Conservation (phyloP, 2,888 invertebrate genomes). For the Plusia festucae region DNA sequence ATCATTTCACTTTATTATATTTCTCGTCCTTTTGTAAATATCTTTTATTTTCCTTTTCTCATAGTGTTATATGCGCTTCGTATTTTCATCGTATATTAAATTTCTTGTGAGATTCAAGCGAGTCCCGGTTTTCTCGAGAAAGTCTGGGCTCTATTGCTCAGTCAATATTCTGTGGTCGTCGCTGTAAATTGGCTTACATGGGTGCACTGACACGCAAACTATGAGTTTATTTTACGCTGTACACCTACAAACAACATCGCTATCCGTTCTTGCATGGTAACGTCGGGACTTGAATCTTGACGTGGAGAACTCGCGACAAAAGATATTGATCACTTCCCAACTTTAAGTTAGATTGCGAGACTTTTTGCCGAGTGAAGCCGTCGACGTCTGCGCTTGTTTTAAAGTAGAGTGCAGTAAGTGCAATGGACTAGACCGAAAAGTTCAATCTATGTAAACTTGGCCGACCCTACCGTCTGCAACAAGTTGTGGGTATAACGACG, state of each 20-base stretch:
- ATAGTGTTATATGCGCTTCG: slow-evolving; percentile 23
- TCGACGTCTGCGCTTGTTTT: slow-evolving; percentile 60
- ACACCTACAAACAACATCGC: slow-evolving; percentile 23
- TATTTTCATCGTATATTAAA: slow-evolving; percentile 40
- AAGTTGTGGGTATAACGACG: slow-evolving; percentile 56
- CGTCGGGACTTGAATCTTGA: slow-evolving; percentile 20
- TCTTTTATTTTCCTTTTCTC: slow-evolving; percentile 24
- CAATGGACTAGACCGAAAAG: slow-evolving; percentile 65
- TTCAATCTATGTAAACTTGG: slow-evolving; percentile 57
- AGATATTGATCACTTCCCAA: slow-evolving; percentile 48
- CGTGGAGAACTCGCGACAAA: slow-evolving; percentile 27
- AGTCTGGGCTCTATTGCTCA: slow-evolving; percentile 34
- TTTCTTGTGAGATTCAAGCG: slow-evolving; percentile 34
- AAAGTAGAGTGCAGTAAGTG: slow-evolving; percentile 61
- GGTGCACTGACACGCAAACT: slow-evolving; percentile 49
- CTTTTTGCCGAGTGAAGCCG: slow-evolving; percentile 43
- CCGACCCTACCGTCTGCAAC: slow-evolving; percentile 55
- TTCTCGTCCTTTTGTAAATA: slow-evolving; percentile 9
- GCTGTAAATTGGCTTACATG: slow-evolving; percentile 50
- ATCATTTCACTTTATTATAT: slow-evolving; percentile 6
- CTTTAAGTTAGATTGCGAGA: slow-evolving; percentile 44
- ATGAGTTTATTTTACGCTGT: slow-evolving; percentile 35
- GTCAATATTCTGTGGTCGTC: slow-evolving; percentile 48
- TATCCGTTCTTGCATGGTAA: slow-evolving; percentile 13
- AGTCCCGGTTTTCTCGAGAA: slow-evolving; percentile 31